Base-by-base conservation (phyloP, 2,797 vertebrate species). In the Xenops minutus region DNA sequence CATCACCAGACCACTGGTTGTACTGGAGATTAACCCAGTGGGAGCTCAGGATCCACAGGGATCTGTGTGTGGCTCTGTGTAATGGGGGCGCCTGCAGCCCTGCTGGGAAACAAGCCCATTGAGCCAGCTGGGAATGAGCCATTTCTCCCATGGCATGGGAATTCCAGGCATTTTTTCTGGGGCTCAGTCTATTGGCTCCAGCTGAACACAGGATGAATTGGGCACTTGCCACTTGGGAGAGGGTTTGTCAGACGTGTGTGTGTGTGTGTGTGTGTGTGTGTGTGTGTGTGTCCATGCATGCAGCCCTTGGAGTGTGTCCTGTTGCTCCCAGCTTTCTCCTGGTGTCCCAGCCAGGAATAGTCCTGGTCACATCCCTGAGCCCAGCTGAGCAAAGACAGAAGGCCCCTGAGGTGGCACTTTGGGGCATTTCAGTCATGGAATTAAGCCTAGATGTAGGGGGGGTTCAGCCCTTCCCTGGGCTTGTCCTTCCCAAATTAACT, bases 401-500 rank as follows among this genome's bases (percentile, higher is more conserved):
- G 5, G 4, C 56, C 63, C 44, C 32, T 7, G 13, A 41, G 32
- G 54, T 39, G 20, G 4, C 26, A 29, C 2, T 63, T 24, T 3
- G 56, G 52, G 80, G 22, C 1, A 2, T 72, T 71, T 37, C 74
- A 46, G 5, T 20, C 43, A 5, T 5, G 3, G n/a, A 8, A 19
- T 23, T 2, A 27, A 76, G 8, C 59, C 26, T 29, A 48, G 67
- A 14, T 9, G n/a, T 2, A 64, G 22, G 27, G 5, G 36, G 34
- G 44, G 24, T 8, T 58, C 10, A n/a, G 34, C 44, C 64, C 34
- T 46, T 76, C 69, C 62, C 51, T 1, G 2, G 12, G 27, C 73
- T 51, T 32, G 37, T 1, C 10, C 62, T 66, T 61, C 80, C 68
- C 69, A 96, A 96, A 97, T 96, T 91, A 97, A 96, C 95, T 80